Percentiles rank a stretch among this genome's conserved stretches.
Evolutionary conservation across 2,113 vertebrate genomes (phyloP).

Genomic region (Sciurus niger): DNA sequence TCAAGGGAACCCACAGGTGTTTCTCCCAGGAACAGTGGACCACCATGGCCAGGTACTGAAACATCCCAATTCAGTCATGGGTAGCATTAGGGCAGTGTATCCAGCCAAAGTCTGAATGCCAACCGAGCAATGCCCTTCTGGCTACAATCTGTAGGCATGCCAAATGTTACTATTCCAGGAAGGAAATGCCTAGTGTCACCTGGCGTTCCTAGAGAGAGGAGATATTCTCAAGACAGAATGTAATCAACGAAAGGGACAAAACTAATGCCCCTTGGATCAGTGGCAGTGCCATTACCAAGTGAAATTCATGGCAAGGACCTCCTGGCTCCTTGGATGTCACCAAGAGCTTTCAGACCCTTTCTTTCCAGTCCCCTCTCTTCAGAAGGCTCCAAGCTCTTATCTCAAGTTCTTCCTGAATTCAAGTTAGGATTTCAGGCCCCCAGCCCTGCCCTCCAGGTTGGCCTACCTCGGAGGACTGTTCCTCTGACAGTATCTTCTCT

Average conservation of each 20-base stretch:
- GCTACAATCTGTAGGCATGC: neutral
- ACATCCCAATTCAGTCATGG: neutral
- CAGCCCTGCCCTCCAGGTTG: neutral
- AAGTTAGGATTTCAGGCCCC: neutral
- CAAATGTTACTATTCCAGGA: neutral
- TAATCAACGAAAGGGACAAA: neutral
- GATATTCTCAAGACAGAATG: neutral
- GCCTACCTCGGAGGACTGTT: neutral
- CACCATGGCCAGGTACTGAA: neutral
- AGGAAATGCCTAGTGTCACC: neutral
- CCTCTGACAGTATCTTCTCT: neutral
- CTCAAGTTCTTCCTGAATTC: neutral
- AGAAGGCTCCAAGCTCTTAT: neutral
- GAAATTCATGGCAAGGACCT: neutral
- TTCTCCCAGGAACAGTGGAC: neutral
- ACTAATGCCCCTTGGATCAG: neutral
- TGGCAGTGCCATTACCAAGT: neutral
- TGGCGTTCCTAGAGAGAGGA: neutral
- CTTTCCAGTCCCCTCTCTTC: neutral
- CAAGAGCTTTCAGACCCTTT: neutral
- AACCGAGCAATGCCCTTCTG: neutral
- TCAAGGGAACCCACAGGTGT: neutral
- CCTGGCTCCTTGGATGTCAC: neutral
- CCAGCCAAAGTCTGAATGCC: neutral
- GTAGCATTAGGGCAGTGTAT: neutral